Evolutionary conservation across 2,888 invertebrate species (phyloP), one percentile per base, ranked within the genome.

Genomic region (Dione vanillae): DNA sequence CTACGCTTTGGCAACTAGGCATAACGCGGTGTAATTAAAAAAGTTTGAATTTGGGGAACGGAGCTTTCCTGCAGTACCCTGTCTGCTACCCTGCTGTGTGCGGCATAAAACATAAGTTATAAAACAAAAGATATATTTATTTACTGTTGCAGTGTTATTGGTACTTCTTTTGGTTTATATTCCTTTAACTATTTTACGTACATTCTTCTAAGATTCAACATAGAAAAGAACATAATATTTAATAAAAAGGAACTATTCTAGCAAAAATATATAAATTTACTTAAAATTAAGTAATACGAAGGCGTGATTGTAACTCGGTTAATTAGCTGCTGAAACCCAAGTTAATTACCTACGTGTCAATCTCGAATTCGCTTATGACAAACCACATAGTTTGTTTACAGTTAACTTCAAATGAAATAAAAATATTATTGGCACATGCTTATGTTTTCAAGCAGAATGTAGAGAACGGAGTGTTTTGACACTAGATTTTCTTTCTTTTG

Each of bases 321-420:
- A 64, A 49, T 64, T 19, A 37, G 37, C 45, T 35, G 14, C 43
- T n/a, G 61, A 61, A 51, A 51, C n/a, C 16, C 27, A 20, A 59
- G 59, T 43, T 56, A 66, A 66, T 66, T 56, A n/a, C n/a, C n/a
- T n/a, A 66, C 43, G 7, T 27, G 65, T 54, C 54, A 54, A 54
- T 66, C 35, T 54, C 16, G 3, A 27, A 5, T 27, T 27, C 27
- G 27, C 59, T 61, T 47, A 58, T 40, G 45, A 45, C 67, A 12
- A 67, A 41, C 51, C 27, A 16, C 45, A 27, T 54, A 66, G 52
- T 70, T 70, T 66, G 43, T 70, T 54, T 45, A 58, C 65, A 35
- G 45, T 27, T 61, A 61, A 45, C 45, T 45, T 27, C 20, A n/a
- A 10, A n/a, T 43, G 20, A 43, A 20, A 27, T 43, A 61, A 10